phyloP scores from a whole-genome alignment of 2,888 invertebrate genomes.

The Phaonia tiefii region DNA sequence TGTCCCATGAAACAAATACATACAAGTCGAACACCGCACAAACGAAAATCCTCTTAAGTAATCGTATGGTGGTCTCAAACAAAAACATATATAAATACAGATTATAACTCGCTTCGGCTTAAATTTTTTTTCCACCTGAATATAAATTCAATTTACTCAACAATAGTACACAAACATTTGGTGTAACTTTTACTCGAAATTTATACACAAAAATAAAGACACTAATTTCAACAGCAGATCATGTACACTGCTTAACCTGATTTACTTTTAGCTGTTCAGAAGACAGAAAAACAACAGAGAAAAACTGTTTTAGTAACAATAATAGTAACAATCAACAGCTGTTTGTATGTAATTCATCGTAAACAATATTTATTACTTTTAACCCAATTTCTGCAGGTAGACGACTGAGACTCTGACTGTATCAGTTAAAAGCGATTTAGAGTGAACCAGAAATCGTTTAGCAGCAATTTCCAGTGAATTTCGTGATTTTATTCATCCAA shows the following conservation, averaged over 20 bases:
- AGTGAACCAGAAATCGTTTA: slow-evolving; percentile 13
- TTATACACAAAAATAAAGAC: not conserved
- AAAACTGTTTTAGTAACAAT: not conserved
- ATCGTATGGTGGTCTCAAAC: not conserved
- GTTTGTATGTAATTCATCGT: slow-evolving; percentile 23
- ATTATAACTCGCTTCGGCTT: too few species aligned
- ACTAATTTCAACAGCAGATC: slow-evolving; percentile 16
- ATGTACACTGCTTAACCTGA: slow-evolving; percentile 34
- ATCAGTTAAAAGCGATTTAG: not conserved
- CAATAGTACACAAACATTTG: too few species aligned
- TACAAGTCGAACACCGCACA: not conserved
- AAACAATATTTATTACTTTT: slow-evolving; percentile 55
- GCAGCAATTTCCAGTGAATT: not conserved
- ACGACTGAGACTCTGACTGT: too few species aligned
- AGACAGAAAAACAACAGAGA: not conserved
- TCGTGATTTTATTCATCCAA: not conserved
- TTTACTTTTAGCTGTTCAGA: not conserved
- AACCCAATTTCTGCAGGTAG: slow-evolving; percentile 44
- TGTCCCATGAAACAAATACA: not conserved
- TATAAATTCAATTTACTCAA: too few species aligned
- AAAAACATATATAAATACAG: not conserved
- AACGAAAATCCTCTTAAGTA: slow-evolving; percentile 9
- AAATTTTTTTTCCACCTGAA: too few species aligned
- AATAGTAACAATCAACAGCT: not conserved
- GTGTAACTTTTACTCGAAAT: not conserved